Evolutionary conservation across 1,140 invertebrate genomes (phyloP).

Genomic region (Bilobella aurantiaca): DNA sequence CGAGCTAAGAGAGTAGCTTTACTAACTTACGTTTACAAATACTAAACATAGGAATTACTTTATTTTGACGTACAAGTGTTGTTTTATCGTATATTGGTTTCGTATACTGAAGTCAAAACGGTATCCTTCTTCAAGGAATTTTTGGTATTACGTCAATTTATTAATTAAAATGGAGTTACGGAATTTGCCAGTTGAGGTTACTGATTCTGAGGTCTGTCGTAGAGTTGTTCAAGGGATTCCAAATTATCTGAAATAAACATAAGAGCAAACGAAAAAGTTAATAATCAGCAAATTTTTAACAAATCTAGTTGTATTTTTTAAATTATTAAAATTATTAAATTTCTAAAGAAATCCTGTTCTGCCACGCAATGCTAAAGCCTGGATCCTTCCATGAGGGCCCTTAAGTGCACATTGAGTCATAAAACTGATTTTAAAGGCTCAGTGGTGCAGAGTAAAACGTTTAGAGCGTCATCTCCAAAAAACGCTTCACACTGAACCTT

Average conservation of each 20-base stretch:
- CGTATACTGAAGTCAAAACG: constrained; percentile 8
- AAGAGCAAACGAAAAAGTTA: not conserved
- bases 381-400: too few species aligned
- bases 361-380: too few species aligned
- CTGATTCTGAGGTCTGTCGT: not conserved
- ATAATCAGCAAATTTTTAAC: not conserved
- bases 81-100: constrained; percentile 5
- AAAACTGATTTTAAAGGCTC: not conserved
- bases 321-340: not conserved
- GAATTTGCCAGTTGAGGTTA: not conserved
- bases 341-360: not conserved
- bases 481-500: not conserved
- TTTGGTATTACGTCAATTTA: not conserved
- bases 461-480: not conserved
- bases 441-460: not conserved
- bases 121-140: not conserved
- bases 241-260: not conserved
- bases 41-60: not conserved
- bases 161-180: not conserved
- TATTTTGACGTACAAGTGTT: not conserved
- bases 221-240: not conserved
- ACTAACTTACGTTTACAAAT: too few species aligned
- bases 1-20: too few species aligned
- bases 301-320: not conserved
- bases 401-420: too few species aligned